Conservation (phyloP, 2,797 vertebrate species). For the Adrianichthys oophorus region DNA sequence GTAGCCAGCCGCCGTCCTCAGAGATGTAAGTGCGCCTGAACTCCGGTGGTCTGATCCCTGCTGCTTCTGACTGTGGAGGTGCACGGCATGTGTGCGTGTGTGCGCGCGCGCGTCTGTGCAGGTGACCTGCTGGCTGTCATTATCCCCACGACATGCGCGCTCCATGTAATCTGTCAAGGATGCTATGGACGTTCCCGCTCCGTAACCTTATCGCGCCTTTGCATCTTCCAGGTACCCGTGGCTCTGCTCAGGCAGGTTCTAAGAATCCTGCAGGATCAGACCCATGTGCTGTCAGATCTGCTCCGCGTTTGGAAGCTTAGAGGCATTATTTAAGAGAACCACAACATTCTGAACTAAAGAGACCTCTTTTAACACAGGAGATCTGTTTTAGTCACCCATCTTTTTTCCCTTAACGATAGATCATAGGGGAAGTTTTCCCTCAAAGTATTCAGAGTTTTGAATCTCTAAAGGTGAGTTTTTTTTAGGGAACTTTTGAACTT, state of each 20-base stretch:
- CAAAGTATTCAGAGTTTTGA: too few species aligned
- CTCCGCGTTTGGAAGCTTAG: too few species aligned
- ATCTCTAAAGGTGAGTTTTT: too few species aligned
- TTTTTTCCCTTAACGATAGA: too few species aligned
- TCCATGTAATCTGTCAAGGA: conserved; percentile 15
- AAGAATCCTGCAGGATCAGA: conserved; percentile 10
- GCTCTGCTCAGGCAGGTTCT: conserved; percentile 15
- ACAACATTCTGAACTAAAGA: conserved; percentile 1
- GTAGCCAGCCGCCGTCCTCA: conserved; percentile 87
- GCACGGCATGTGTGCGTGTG: conserved; percentile 38
- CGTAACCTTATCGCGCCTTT: conserved; percentile 31
- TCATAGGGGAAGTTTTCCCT: too few species aligned
- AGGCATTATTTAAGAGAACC: conserved; percentile 14
- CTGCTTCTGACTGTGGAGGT: conserved; percentile 8
- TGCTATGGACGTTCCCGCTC: conserved; percentile 3
- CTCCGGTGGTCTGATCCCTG: conserved; percentile 4
- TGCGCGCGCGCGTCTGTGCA: conserved; percentile 24
- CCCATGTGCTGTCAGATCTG: too few species aligned
- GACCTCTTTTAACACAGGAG: neutral
- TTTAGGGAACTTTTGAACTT: too few species aligned
- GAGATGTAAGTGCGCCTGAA: conserved; percentile 82
- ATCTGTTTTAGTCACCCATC: too few species aligned
- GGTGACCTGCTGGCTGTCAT: conserved; percentile 48
- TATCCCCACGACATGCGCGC: neutral
- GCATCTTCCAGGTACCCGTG: conserved; percentile 15